Conservation (phyloP, 2,888 invertebrate species). For the Napeogenes inachia region DNA sequence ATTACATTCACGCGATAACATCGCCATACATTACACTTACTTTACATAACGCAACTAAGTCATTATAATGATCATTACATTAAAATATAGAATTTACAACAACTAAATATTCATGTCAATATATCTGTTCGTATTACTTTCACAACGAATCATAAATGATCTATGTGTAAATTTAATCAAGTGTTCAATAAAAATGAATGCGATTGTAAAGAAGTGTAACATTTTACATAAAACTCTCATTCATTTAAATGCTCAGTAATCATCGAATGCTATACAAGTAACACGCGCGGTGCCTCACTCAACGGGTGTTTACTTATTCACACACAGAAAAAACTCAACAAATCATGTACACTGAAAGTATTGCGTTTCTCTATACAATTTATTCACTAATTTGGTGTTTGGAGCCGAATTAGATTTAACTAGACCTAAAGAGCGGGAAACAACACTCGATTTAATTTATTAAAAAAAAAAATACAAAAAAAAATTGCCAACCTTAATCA, state of each 20-base stretch:
- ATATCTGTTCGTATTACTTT: no score
- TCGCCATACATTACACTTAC: constrained; percentile 25
- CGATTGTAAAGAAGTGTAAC: constrained; percentile 4
- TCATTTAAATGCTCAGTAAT: constrained; percentile 57
- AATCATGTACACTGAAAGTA: constrained; percentile 63
- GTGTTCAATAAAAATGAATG: no score
- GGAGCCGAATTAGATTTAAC: constrained; percentile 58
- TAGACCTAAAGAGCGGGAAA: constrained; percentile 42
- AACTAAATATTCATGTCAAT: no score
- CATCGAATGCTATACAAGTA: constrained; percentile 42
- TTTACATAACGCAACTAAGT: constrained; percentile 14
- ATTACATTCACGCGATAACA: constrained; percentile 26
- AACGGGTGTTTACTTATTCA: constrained; percentile 34
- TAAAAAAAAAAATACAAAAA: constrained; percentile 7
- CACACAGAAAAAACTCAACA: constrained; percentile 58
- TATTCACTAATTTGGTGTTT: constrained; percentile 72
- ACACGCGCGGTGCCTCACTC: constrained; percentile 61
- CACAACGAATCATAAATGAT: no score
- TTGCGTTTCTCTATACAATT: constrained; percentile 67
- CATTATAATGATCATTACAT: not conserved
- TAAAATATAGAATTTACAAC: no score
- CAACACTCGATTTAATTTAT: constrained; percentile 31
- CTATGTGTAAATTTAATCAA: no score
- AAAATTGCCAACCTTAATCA: not conserved
- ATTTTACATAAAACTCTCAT: constrained; percentile 32